Evolutionary conservation across 2,797 vertebrate genomes (phyloP).

Genomic region (Calcarius lapponicus): DNA sequence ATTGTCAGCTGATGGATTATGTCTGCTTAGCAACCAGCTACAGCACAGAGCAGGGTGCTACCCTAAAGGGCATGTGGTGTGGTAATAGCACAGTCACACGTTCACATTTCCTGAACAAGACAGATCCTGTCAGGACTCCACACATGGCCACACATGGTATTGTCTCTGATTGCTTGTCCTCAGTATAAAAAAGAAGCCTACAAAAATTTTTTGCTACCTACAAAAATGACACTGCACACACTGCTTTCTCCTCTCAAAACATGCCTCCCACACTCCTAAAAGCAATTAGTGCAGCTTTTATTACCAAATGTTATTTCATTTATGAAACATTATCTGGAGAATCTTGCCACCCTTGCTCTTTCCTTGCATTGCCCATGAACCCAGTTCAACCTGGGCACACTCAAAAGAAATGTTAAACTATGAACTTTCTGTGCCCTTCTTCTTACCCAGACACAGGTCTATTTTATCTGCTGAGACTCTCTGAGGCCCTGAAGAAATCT

Average conservation of each 20-base stretch:
- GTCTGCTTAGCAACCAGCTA: not conserved
- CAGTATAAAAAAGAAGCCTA: not conserved
- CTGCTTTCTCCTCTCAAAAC: not conserved
- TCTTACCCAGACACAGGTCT: not conserved
- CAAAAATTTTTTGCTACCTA: not conserved
- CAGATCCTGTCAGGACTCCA: not conserved
- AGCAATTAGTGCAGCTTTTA: not conserved
- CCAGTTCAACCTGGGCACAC: not conserved
- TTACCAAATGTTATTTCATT: not conserved
- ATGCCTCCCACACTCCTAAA: not conserved
- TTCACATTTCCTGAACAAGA: not conserved
- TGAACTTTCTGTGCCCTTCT: not conserved
- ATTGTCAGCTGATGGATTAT: not conserved
- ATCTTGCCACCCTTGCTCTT: not conserved
- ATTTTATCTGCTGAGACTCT: not conserved
- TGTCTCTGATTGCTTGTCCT: not conserved
- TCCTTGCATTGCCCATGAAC: not conserved
- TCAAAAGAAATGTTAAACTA: not conserved
- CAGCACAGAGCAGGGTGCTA: not conserved
- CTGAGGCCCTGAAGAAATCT: not conserved
- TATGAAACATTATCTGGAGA: not conserved
- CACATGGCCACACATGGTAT: not conserved
- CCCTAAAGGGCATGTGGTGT: not conserved
- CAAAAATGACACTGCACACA: not conserved
- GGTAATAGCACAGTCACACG: not conserved